phyloP scores from a whole-genome alignment of 2,888 invertebrate genomes.

The Zygaena filipendulae region DNA sequence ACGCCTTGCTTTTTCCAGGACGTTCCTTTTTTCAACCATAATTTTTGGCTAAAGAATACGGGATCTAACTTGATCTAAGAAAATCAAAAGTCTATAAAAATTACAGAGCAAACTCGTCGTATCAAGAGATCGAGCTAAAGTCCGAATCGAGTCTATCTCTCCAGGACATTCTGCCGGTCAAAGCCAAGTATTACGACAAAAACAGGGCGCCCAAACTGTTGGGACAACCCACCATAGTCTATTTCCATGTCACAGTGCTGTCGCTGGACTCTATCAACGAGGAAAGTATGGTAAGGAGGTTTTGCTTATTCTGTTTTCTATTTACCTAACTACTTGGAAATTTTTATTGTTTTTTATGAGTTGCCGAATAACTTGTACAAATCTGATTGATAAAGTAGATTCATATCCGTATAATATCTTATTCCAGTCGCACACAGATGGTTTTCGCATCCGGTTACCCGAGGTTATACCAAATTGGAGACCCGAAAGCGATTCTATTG shows the following conservation, averaged over 20 bases:
- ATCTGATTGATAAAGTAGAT: conserved; percentile 3
- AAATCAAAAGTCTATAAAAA: background rate
- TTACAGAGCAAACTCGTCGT: conserved; percentile 51
- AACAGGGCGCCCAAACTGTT: conserved; percentile 87
- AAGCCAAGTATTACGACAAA: conserved; percentile 89
- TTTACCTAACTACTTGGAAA: background rate
- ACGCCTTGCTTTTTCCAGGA: too few species aligned
- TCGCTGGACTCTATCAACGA: conserved; percentile 96
- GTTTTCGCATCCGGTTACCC: too few species aligned
- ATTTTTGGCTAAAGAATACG: too few species aligned
- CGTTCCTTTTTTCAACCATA: too few species aligned
- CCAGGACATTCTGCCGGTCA: conserved; percentile 85
- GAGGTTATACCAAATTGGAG: too few species aligned
- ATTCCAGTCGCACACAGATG: too few species aligned
- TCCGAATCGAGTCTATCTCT: conserved; percentile 72
- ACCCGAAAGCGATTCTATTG: too few species aligned
- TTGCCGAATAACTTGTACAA: too few species aligned
- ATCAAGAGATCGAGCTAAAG: conserved; percentile 55
- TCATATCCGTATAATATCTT: background rate
- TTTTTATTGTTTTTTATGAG: too few species aligned
- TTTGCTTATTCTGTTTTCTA: conserved; percentile 14
- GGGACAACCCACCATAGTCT: conserved; percentile 88
- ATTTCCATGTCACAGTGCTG: conserved; percentile 90
- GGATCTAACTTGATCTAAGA: too few species aligned
- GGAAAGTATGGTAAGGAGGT: conserved; percentile 90